Conservation (phyloP, 2,888 invertebrate genomes). For the Ectemnius lituratus region DNA sequence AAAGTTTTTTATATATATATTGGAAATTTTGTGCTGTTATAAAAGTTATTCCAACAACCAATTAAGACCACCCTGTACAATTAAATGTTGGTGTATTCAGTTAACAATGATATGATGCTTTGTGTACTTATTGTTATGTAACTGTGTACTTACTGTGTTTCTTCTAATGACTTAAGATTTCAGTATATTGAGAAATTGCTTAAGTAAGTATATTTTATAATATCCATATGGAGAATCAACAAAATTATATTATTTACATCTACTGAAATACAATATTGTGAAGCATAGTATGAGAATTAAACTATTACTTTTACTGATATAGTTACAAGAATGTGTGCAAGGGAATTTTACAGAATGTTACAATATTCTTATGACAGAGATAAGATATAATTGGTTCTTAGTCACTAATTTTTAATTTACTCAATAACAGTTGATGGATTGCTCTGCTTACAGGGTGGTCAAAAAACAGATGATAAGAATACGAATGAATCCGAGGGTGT, state of each 20-base stretch:
- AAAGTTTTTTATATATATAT: no score
- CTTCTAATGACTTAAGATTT: no score
- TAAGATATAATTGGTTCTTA: constrained; percentile 39
- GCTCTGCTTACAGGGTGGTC: constrained; percentile 76
- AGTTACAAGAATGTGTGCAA: not conserved
- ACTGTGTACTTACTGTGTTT: no score
- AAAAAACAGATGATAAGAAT: constrained; percentile 74
- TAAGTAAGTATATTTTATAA: no score
- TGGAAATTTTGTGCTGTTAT: not conserved
- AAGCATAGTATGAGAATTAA: no score
- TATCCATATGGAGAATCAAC: no score
- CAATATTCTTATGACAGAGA: not conserved
- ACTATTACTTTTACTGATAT: not conserved
- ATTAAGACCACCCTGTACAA: constrained; percentile 45
- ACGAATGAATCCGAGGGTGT: constrained; percentile 75
- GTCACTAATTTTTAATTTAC: constrained; percentile 23
- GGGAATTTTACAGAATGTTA: not conserved
- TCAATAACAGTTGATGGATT: constrained; percentile 65
- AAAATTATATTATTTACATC: no score
- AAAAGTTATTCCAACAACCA: not conserved
- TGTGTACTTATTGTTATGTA: constrained; percentile 5
- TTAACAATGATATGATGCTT: constrained; percentile 16
- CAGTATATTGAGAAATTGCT: no score
- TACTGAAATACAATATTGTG: no score
- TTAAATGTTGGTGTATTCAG: constrained; percentile 15